Evolutionary conservation across 2,888 invertebrate genomes (phyloP), one percentile per base, ranked within the genome.

Genomic region (Gymnocheta viridis): DNA sequence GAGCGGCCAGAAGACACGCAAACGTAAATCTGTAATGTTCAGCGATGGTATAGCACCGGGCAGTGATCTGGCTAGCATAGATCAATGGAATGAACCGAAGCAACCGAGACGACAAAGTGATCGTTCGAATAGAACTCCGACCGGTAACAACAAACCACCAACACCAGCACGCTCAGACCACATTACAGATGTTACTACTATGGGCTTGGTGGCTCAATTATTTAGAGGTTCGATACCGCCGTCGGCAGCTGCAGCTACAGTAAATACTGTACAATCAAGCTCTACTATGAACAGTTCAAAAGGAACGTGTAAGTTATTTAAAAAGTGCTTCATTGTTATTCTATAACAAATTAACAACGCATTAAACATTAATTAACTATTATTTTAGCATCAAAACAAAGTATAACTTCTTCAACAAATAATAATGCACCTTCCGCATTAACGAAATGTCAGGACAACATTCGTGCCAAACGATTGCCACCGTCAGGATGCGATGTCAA

Each of bases 1-100:
- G 4, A 89, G 89, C 72, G 87, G 88, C 35, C 93, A 93, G 73
- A 90, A 89, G 87, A 88, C 88, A 0, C 92, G 93, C 67, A 95
- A 93, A 88, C 94, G 93, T 87, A 96, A 94, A 93, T 96, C 94
- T 87, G 97, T 97, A 60, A 96, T 97, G 94, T 97, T 97, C 90
- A 96, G 96, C 88, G 97, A 97, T 92, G 97, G 97, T 86, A 96
- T 97, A 89, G 93, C 96, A 80, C 97, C 97, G 44, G 91, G 97
- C 85, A 96, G 96, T 89, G 97, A 97, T 92, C 93, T 97, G 88
- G 96, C 96, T 79, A 96, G 96, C 91, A 88, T 89, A 82, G 93
- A 96, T 86, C 94, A 93, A 88, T 93, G 93, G 89, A 94, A 94
- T 93, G 92, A 93, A 86, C 88, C 92, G 85, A 92, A 93, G 85